Conservation (phyloP, 92 coral and sea anemone genomes). For the Actinostola sp. region DNA sequence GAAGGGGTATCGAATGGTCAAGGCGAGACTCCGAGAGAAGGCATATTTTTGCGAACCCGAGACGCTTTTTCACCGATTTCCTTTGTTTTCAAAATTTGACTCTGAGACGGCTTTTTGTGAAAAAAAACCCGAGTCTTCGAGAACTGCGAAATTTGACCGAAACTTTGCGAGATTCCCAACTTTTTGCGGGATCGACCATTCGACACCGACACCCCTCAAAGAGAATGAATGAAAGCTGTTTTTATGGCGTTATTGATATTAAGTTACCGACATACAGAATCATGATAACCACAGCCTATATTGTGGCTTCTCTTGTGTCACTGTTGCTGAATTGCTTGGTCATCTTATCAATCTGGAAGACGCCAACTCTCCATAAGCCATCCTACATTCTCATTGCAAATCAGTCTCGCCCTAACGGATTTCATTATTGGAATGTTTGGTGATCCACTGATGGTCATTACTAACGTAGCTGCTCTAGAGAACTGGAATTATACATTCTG, state of each 20-base stretch:
- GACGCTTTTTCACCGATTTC: no score
- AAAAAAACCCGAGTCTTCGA: no score
- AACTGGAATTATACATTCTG: not conserved
- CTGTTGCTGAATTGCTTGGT: not conserved
- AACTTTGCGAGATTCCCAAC: no score
- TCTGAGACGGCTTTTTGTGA: no score
- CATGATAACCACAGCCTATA: not conserved
- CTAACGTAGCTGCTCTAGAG: not conserved
- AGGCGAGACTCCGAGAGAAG: no score
- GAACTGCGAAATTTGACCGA: no score
- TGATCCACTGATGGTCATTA: constrained; percentile 4
- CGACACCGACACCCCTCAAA: no score
- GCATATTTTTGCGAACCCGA: no score
- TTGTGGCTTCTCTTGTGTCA: not conserved
- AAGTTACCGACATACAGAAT: not conserved
- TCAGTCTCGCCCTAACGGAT: constrained; percentile 22
- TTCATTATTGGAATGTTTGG: constrained; percentile 5
- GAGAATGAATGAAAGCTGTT: not conserved
- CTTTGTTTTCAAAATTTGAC: no score
- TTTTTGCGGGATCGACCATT: no score
- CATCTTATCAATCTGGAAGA: constrained; percentile 13
- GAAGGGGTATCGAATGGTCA: no score
- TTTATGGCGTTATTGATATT: not conserved
- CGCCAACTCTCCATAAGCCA: constrained; percentile 18
- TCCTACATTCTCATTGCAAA: constrained; percentile 9